Base-by-base conservation (phyloP, 1,140 invertebrate genomes). In the Drosophila ercepeae region DNA sequence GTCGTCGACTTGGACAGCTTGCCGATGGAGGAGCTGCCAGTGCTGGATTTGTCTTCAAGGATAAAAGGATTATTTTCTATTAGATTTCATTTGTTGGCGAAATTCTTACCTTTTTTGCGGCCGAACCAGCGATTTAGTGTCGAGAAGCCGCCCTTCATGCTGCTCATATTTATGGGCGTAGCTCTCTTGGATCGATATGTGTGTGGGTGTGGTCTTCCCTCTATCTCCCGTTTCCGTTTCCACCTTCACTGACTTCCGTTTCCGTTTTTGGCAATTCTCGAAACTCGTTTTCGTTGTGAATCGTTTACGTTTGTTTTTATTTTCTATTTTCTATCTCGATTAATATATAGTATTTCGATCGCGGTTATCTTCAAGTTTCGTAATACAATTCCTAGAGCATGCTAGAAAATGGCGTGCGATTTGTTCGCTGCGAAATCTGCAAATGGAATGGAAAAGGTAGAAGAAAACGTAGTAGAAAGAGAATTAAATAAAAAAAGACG, bases 61-160 rank as follows among this genome's bases (percentile, higher is more conserved):
- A 42, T 14, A 19, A 19, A 18, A 42, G 14, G 14, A 18, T 42
- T 3, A 18, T 18, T 42, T 8, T 19, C 7, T 7, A 1, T 5
- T 3, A 0, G 4, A 6, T 8, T 3, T 4, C 7, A 0, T 41
- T 18, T 41, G 11, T 29, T 29, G 7, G 7, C 8, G 1, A 36
- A 13, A 36, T 14, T 7, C 74, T 82, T 68, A 91, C 89, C 75
- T 68, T 91, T 91, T 48, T 90, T 91, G 46, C 89, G 89, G 61
- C 90, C 90, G 65, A 91, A 79, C 75, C 89, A 91, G 63, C 91
- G 91, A 60, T 91, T 91, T 13, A 91, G 73, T 65, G 91, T 91
- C 53, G 84, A 89, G 57, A 91, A 90, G 64, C 91, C 90, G 84
- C 83, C 81, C 72, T 89, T 91, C 88, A 89, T 90, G 65, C 48